Base-by-base conservation (phyloP, 2,797 vertebrate species). In the Malurus leucopterus region DNA sequence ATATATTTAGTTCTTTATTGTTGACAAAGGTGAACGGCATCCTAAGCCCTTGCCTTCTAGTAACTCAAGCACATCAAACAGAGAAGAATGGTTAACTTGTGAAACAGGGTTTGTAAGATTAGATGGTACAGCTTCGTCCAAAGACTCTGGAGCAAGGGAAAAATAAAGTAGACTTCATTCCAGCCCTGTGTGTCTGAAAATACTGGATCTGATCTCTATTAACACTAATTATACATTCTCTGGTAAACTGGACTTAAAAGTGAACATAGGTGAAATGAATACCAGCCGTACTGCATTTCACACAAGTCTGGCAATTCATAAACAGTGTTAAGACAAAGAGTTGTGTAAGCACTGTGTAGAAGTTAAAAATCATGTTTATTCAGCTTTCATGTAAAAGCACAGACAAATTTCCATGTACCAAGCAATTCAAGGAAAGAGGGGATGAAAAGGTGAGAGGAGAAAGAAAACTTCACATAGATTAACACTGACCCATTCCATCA, bases 391-490 rank as follows among this genome's bases (percentile, higher is more conserved):
- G 57, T 24, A 63, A 62, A 88, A 90, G 40, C 32, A 90, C 16
- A 50, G 46, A 69, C 13, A 81, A 34, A 65, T 54, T 93, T 83
- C 29, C 11, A 69, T 36, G 62, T 36, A 67, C 23, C 77, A 84
- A 84, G 89, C 77, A 89, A 47, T 75, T 91, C 76, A 92, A 83
- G 40, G 57, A 80, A 93, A 83, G 21, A 69, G 57, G 18, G 55
- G 29, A 46, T 49, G 68, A 75, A 80, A 88, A 94, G 83, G 77
- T 58, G 75, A 92, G 61, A 92, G 76, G 68, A 78, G 49, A 14
- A 79, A 93, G 55, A 89, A 89, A 81, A 92, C 71, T 81, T 89
- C 41, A 81, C 34, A 89, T 82, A 89, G 83, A 50, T 94, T 81
- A 87, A 94, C 74, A 76, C 71, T 89, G 87, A 92, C 38, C 80